phyloP scores from a whole-genome alignment of 2,888 invertebrate species.

The Hirtodrosophila confusa region DNA sequence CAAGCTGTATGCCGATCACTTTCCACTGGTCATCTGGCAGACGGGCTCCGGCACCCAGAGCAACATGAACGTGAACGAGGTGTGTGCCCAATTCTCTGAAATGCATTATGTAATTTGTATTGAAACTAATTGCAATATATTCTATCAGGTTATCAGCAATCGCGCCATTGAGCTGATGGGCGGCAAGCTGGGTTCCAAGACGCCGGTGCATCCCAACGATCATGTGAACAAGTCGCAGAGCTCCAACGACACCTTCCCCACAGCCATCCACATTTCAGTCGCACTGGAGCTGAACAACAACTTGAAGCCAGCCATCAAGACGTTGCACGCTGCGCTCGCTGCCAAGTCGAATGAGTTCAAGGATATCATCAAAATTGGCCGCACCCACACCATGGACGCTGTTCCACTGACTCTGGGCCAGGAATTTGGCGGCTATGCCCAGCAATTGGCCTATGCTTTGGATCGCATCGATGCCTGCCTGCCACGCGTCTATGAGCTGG shows the following conservation, averaged over 20 bases:
- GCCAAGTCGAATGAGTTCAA: slow-evolving; percentile 93
- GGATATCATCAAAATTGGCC: slow-evolving; percentile 97
- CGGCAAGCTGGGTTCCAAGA: slow-evolving; percentile 95
- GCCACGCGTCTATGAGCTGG: slow-evolving; percentile 94
- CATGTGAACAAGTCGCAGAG: slow-evolving; percentile 99
- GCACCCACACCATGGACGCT: slow-evolving; percentile 95
- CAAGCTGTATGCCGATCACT: slow-evolving; percentile 96
- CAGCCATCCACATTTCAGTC: slow-evolving; percentile 99
- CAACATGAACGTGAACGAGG: slow-evolving; percentile 99
- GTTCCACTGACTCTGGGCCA: slow-evolving; percentile 98
- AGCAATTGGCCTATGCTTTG: slow-evolving; percentile 93
- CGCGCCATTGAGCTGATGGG: slow-evolving; percentile 95
- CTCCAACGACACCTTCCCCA: slow-evolving; percentile 99
- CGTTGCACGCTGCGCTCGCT: slow-evolving; percentile 89
- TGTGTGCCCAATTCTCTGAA: slow-evolving; percentile 65
- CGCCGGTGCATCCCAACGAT: slow-evolving; percentile 99
- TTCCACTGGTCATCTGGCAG: slow-evolving; percentile 99
- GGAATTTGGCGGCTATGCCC: slow-evolving; percentile 97
- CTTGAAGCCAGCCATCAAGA: slow-evolving; percentile 92
- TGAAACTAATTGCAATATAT: too few species aligned
- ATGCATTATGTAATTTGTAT: neutral
- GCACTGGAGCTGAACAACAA: slow-evolving; percentile 93
- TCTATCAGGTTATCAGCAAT: slow-evolving; percentile 91
- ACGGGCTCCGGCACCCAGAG: slow-evolving; percentile 99
- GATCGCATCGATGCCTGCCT: slow-evolving; percentile 92